Base-by-base conservation (phyloP, 2,888 invertebrate genomes). In the Chironomus riparius region DNA sequence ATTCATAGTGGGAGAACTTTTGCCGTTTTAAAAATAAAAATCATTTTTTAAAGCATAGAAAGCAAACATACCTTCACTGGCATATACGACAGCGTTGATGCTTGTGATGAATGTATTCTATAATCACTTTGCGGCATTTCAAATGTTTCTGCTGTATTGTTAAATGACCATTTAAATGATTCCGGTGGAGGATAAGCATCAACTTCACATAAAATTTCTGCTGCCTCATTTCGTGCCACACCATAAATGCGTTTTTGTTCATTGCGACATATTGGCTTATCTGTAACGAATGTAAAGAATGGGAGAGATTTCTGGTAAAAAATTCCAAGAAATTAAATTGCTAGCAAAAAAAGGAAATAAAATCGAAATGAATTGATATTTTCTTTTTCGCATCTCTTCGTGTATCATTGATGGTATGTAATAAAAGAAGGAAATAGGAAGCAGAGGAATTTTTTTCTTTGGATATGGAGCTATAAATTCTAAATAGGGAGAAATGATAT, bases 101-200 rank as follows among this genome's bases (percentile, higher is more conserved):
- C 84, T 78, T 84, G 83, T 3, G 86, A 86, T 7, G 87, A 86
- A 78, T 86, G 86, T 73, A 86, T 86, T 68, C 83, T 81, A 83
- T 89, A 92, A 79, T 91, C 89, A 79, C 87, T 87, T 79, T 88
- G 87, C 61, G 90, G 88, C 81, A 94, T 89, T 81, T 94, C 93
- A 78, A 89, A 87, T 79, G 90, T 90, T 82, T 93, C 93, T 78
- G 92, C 90, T 56, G 94, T 92, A 85, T 94, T 95, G 86, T 96
- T 96, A 83, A 95, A 92, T 38, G 91, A 90, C 95, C 95, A 95
- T 80, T 91, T 91, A 84, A 94, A 95, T 81, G 88, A 90, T 81
- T 91, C 90, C 2, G 93, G 93, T 0, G 90, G 88, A 15, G 95
- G 94, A 83, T 91, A 93, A 22, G 94, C 90, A 81, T 94, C 93